Evolutionary conservation across 2,797 vertebrate genomes (phyloP).

Genomic region (Hydrolagus colliei): DNA sequence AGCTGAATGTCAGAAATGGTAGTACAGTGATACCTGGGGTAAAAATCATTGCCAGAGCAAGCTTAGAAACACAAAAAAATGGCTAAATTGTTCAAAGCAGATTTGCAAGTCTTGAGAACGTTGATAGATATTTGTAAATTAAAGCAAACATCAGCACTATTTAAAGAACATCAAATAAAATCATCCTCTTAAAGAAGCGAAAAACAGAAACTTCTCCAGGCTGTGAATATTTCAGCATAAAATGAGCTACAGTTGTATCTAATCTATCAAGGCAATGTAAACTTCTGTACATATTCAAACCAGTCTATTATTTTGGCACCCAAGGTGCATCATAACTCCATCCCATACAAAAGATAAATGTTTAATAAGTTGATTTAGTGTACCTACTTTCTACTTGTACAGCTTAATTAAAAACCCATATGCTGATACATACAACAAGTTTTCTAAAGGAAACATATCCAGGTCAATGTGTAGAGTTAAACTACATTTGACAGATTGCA

Average conservation of each 20-base stretch:
- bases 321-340: slow-evolving; percentile 4
- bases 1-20: not conserved
- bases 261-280: not conserved
- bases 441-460: not conserved
- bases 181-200: not conserved
- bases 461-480: not conserved
- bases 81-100: not conserved
- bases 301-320: not conserved
- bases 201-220: not conserved
- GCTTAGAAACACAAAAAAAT: not conserved
- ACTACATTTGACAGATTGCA: not conserved
- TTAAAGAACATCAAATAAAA: not conserved
- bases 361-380: not conserved
- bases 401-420: slow-evolving; percentile 14
- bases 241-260: not conserved
- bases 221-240: slow-evolving; percentile 23
- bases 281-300: slow-evolving; percentile 7
- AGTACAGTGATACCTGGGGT: not conserved
- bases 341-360: not conserved
- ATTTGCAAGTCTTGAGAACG: not conserved
- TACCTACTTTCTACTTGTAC: not conserved
- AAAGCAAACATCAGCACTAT: not conserved
- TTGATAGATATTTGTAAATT: not conserved
- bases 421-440: not conserved
- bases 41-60: not conserved